phyloP scores from a whole-genome alignment of 2,113 vertebrate genomes.

The Phoxinus phoxinus region DNA sequence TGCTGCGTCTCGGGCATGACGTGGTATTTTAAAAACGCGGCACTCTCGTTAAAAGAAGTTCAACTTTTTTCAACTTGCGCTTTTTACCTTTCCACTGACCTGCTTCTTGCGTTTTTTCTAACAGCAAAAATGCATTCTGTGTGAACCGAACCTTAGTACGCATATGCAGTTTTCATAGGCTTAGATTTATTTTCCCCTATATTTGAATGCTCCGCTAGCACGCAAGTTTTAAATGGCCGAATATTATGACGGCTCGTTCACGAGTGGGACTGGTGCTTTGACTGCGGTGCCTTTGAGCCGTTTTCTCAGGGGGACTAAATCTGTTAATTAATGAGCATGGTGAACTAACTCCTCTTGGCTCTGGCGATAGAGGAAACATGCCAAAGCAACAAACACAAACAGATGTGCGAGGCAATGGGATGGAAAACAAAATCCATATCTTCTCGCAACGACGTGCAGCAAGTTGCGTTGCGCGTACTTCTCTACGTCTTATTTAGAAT shows the following conservation, averaged over 20 bases:
- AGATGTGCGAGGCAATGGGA: conserved; percentile 55
- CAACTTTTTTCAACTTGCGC: too few species aligned
- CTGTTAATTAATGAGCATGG: conserved; percentile 62
- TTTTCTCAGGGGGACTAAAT: conserved; percentile 55
- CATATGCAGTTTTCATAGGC: too few species aligned
- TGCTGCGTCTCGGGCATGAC: too few species aligned
- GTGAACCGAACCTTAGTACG: too few species aligned
- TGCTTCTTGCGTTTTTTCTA: too few species aligned
- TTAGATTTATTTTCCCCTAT: not conserved
- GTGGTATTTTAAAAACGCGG: too few species aligned
- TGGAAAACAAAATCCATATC: conserved; percentile 38
- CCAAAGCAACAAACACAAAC: conserved; percentile 55
- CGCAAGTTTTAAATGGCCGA: conserved; percentile 36
- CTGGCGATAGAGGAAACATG: conserved; percentile 32
- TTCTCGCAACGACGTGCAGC: conserved; percentile 13
- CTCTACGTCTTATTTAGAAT: conserved; percentile 49
- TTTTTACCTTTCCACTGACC: too few species aligned
- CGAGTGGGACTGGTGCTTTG: conserved; percentile 18
- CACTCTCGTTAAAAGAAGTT: too few species aligned
- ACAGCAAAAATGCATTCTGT: too few species aligned
- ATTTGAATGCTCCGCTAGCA: conserved; percentile 30
- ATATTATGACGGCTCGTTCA: conserved; percentile 31
- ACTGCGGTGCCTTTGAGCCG: conserved; percentile 44
- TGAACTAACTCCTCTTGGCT: conserved; percentile 61
- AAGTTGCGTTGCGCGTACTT: conserved; percentile 49